Conservation (phyloP, 2,888 invertebrate species). For the Microdon myrmicae region DNA sequence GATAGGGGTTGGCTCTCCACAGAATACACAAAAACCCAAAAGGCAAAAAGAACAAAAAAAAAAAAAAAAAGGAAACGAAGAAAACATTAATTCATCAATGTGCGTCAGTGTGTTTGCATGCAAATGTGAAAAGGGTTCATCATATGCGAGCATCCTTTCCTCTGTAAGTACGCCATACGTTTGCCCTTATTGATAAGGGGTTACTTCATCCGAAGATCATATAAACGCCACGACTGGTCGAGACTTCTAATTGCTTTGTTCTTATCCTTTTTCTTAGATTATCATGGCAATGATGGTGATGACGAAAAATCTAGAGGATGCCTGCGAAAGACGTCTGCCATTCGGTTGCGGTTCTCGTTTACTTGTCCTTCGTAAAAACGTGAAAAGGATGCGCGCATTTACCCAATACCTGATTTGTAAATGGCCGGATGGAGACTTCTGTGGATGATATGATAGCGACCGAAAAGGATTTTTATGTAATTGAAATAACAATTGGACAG, state of each 20-base stretch:
- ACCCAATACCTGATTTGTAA: constrained; percentile 36
- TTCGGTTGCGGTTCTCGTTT: neutral
- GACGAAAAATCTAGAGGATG: constrained; percentile 4
- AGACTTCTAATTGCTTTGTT: constrained; percentile 38
- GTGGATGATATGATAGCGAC: constrained; percentile 28
- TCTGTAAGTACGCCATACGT: too few species aligned
- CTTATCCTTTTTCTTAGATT: neutral
- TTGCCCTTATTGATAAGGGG: constrained; percentile 33
- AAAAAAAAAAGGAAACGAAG: too few species aligned
- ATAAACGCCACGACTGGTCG: constrained; percentile 28
- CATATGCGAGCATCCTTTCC: too few species aligned
- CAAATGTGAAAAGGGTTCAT: constrained; percentile 35
- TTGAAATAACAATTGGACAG: constrained; percentile 42
- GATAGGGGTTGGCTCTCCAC: constrained; percentile 25
- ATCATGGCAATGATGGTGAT: neutral
- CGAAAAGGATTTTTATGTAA: constrained; percentile 38
- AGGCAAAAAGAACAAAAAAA: neutral
- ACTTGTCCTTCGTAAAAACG: constrained; percentile 3
- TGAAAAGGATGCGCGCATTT: constrained; percentile 44
- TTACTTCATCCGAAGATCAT: constrained; percentile 32
- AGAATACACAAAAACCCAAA: constrained; percentile 1
- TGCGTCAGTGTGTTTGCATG: constrained; percentile 23
- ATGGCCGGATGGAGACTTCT: constrained; percentile 27
- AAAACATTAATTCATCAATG: too few species aligned
- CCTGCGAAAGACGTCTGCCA: constrained; percentile 47